Conservation (phyloP, 2,797 vertebrate species). For the Coranthus polyacanthus region DNA sequence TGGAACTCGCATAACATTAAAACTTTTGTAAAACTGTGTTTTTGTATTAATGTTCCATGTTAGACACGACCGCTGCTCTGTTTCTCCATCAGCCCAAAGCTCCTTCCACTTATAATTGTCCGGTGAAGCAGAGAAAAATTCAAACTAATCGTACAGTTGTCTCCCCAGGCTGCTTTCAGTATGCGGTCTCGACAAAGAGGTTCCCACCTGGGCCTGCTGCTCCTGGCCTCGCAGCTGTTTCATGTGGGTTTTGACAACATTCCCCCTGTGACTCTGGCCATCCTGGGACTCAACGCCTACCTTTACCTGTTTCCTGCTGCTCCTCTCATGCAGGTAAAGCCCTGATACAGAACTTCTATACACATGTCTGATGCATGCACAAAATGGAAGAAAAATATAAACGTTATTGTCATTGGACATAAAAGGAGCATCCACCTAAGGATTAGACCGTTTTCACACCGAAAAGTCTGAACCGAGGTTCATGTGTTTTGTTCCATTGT, state of each 20-base stretch:
- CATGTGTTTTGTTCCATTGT: too few species aligned
- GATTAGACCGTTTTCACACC: too few species aligned
- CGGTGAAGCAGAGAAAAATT: neutral
- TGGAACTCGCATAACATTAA: too few species aligned
- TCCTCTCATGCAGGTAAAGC: conserved; percentile 75
- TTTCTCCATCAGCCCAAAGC: too few species aligned
- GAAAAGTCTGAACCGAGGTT: too few species aligned
- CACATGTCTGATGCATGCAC: neutral
- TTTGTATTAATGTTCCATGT: too few species aligned
- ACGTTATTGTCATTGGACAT: too few species aligned
- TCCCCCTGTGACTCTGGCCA: conserved; percentile 91
- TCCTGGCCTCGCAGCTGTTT: conserved; percentile 90
- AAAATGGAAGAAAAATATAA: too few species aligned
- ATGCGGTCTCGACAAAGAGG: conserved; percentile 88
- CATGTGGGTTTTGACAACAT: conserved; percentile 91
- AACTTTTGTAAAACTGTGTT: too few species aligned
- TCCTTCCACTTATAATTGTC: too few species aligned
- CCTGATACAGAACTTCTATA: neutral
- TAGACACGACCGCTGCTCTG: too few species aligned
- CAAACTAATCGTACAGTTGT: neutral
- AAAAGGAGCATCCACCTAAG: too few species aligned
- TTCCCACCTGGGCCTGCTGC: conserved; percentile 85
- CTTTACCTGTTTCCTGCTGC: conserved; percentile 89
- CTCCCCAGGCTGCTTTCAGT: conserved; percentile 31
- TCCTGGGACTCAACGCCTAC: conserved; percentile 89